Conservation (phyloP, 2,113 vertebrate genomes). For the Mobula birostris region DNA sequence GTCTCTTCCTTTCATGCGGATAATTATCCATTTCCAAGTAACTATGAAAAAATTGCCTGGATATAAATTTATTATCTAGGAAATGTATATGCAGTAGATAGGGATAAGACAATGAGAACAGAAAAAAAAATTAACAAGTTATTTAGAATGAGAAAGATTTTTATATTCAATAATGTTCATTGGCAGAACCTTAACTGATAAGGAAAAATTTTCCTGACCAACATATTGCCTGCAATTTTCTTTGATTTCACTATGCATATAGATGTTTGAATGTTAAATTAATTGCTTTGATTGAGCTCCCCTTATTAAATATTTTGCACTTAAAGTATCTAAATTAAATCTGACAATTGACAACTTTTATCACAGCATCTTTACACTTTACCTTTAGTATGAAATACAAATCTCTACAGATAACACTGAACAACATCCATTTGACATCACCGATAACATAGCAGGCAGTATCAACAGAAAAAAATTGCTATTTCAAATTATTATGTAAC, state of each 20-base stretch:
- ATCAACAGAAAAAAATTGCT: background rate
- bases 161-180: background rate
- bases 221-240: background rate
- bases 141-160: background rate
- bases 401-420: background rate
- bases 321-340: background rate
- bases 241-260: background rate
- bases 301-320: background rate
- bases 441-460: background rate
- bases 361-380: background rate
- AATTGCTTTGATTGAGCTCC: background rate
- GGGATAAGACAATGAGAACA: background rate
- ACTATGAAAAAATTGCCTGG: background rate
- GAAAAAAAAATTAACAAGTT: background rate
- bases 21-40: background rate
- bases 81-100: background rate
- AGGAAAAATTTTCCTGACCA: background rate
- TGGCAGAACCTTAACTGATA: background rate
- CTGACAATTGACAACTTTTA: background rate
- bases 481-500: background rate
- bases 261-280: background rate
- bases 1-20: background rate
- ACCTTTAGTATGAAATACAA: background rate
- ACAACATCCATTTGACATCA: background rate
- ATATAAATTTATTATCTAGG: background rate